Base-by-base conservation (phyloP, 2,797 vertebrate genomes). In the Rhynchonycteris naso region DNA sequence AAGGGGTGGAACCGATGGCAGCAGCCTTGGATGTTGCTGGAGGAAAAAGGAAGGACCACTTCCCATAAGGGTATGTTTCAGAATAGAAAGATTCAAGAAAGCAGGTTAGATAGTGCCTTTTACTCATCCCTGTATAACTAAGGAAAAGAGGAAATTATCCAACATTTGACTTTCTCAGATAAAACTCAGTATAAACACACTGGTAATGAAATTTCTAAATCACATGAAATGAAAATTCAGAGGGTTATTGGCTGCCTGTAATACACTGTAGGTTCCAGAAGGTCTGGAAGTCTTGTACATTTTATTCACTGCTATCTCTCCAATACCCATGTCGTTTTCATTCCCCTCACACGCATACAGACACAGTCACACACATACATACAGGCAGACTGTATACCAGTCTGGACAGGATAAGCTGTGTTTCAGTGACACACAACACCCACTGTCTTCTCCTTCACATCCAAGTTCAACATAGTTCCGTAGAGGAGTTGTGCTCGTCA, bases 141-240 rank as follows among this genome's bases (percentile, higher is more conserved):
- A 91, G 43, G 13, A 28, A 4, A 61, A 75, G 61, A 81, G 26
- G 63, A 35, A 5, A 3, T 21, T 90, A 61, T 56, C 35, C 47
- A 74, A 33, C 9, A 38, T 74, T 78, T 79, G 21, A 2, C 56
- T 90, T 88, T 72, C 33, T 38, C 24, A 58, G 56, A 65, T 58
- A 92, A 91, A 93, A 89, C 5, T 52, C 22, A 43, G 58, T 74
- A 11, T 54, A 89, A 65, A 81, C 33, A 87, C 16, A 52, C 15
- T 93, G 68, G 47, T 59, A n/a, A 52, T 56, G 74, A 90, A 24
- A 82, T 92, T 91, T 88, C 58, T 65, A 86, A 81, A 24, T 74
- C 35, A 69, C n/a, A 43, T 33, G 43, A 75, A 78, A 74, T 74
- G n/a, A 82, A 78, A 84, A 75, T 1, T 74, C 56, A 58, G 28